phyloP scores from a whole-genome alignment of 2,888 invertebrate species.

The Dryomyza anilis region DNA sequence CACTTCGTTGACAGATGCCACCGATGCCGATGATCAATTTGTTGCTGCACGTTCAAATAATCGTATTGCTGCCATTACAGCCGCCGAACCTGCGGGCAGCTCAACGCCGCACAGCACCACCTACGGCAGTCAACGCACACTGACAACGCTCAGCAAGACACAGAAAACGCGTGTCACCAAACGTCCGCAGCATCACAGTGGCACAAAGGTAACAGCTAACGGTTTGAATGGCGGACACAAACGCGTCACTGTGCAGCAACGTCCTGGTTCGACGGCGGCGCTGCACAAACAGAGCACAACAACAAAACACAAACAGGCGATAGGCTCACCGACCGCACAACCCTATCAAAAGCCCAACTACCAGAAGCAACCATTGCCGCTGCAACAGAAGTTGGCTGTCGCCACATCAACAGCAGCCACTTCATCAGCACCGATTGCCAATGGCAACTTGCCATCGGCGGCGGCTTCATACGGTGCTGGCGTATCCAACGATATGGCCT shows the following conservation, averaged over 20 bases:
- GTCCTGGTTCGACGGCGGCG: slow-evolving; percentile 37
- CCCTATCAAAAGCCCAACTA: slow-evolving; percentile 36
- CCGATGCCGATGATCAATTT: slow-evolving; percentile 54
- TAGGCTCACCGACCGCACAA: slow-evolving; percentile 35
- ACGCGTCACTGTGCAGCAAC: slow-evolving; percentile 46
- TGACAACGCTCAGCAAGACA: slow-evolving; percentile 51
- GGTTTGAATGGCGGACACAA: slow-evolving; percentile 41
- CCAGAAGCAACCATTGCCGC: slow-evolving; percentile 25
- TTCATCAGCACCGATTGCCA: slow-evolving; percentile 41
- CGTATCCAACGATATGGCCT: slow-evolving; percentile 48
- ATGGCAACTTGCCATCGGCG: slow-evolving; percentile 33
- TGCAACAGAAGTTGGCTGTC: background rate
- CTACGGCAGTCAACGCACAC: slow-evolving; percentile 52
- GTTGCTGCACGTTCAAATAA: slow-evolving; percentile 57
- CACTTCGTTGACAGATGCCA: slow-evolving; percentile 48
- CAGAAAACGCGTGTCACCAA: slow-evolving; percentile 51
- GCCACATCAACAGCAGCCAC: slow-evolving; percentile 24
- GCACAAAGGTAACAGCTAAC: slow-evolving; percentile 36
- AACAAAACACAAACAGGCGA: slow-evolving; percentile 43
- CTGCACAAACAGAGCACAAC: slow-evolving; percentile 41
- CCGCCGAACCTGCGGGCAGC: slow-evolving; percentile 39
- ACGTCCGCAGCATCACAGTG: slow-evolving; percentile 39
- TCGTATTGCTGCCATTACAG: slow-evolving; percentile 54
- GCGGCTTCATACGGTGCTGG: slow-evolving; percentile 33
- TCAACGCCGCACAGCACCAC: slow-evolving; percentile 42